These are phyloP conservation scores for Numida meleagris DNA, from an alignment of 2,113 vertebrate species.

Conservation along the genomic window DNA sequence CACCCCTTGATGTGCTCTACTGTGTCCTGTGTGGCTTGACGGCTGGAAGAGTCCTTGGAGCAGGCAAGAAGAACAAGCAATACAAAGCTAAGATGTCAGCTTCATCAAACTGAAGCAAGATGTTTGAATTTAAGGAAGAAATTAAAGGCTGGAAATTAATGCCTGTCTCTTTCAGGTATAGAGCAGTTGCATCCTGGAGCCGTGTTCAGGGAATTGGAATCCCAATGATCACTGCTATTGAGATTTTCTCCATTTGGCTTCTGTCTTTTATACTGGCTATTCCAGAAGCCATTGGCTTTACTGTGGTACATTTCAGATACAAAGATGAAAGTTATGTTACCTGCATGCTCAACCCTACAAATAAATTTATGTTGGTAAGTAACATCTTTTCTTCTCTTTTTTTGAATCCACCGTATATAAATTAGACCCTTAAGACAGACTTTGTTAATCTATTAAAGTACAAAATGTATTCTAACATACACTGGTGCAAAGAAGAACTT, in stretches of 20 bases:
- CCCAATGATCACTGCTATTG: slow-evolving; percentile 90
- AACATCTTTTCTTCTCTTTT: not conserved
- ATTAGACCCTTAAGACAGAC: not conserved
- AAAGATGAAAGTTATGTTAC: slow-evolving; percentile 75
- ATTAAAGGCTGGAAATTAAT: not conserved
- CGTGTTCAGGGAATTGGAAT: slow-evolving; percentile 96
- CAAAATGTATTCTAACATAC: not conserved
- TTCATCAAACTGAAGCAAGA: not conserved
- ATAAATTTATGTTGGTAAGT: slow-evolving; percentile 83
- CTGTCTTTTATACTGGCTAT: slow-evolving; percentile 91
- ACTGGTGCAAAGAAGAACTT: not conserved
- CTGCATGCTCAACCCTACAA: slow-evolving; percentile 87
- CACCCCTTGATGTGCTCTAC: not conserved
- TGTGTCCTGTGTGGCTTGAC: not conserved
- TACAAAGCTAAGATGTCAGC: not conserved
- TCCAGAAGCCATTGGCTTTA: slow-evolving; percentile 91
- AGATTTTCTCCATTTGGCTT: slow-evolving; percentile 93
- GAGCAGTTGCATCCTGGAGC: slow-evolving; percentile 97
- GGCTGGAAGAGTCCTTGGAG: not conserved
- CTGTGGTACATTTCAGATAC: slow-evolving; percentile 82
- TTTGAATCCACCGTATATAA: not conserved
- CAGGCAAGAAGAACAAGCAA: not conserved
- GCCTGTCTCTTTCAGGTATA: slow-evolving; percentile 81
- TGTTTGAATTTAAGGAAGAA: not conserved
- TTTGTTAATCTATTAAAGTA: not conserved